These are phyloP conservation scores for Eurystomus gularis DNA, from an alignment of 2,113 vertebrate genomes.

Conservation along the genomic window DNA sequence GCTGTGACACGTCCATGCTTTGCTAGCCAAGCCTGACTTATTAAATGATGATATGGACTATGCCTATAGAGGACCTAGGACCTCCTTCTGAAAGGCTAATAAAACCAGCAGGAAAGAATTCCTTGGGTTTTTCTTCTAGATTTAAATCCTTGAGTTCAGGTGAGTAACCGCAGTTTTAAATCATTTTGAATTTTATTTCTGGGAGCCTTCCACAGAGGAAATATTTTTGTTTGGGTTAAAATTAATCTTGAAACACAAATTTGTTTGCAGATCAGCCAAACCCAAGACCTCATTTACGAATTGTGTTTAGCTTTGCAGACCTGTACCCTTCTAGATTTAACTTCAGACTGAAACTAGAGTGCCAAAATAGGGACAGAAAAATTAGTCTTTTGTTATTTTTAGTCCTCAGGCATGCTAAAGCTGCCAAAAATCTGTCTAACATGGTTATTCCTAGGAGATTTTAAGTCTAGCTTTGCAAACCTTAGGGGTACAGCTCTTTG, in stretches of 20 bases:
- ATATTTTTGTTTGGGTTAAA: neutral
- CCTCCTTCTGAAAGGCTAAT: conserved; percentile 54
- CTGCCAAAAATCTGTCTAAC: neutral
- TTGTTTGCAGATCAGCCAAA: neutral
- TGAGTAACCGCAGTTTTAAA: neutral
- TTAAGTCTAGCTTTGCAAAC: neutral
- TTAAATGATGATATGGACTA: conserved; percentile 20
- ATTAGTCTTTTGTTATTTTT: neutral
- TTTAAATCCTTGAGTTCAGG: conserved; percentile 33
- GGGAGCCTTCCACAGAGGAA: neutral
- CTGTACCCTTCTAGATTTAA: neutral
- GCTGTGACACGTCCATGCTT: neutral
- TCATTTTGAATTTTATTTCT: neutral
- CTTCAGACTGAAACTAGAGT: fast-evolving
- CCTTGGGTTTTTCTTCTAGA: conserved; percentile 26
- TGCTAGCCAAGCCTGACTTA: conserved; percentile 45
- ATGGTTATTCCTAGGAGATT: neutral
- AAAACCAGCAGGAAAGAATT: conserved; percentile 50
- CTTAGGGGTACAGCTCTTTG: neutral
- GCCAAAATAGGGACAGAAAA: neutral
- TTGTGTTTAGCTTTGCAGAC: neutral
- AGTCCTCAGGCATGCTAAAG: neutral
- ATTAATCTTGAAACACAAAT: neutral
- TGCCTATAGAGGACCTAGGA: conserved; percentile 15
- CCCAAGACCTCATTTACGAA: neutral